Evolutionary conservation across 2,888 invertebrate species (phyloP), one percentile per base, ranked within the genome.

Genomic region (Glyphotaelius pellucidus): DNA sequence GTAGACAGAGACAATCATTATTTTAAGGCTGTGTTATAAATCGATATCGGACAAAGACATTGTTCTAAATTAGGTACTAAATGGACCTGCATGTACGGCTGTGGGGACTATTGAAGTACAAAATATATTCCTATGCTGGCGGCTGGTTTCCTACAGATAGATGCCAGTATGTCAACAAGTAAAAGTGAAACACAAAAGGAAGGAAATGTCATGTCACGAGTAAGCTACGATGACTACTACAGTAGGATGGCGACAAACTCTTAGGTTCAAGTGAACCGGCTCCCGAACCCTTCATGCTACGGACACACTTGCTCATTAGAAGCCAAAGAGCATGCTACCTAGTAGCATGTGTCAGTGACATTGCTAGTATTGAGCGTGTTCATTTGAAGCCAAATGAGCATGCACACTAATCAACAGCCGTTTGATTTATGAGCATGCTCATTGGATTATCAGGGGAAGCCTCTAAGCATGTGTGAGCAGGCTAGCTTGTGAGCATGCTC

Each of bases 21-120:
- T 31, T 31, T 15, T 19, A 42, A 38, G 30, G 42, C 89, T 25
- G 11, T 30, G 81, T 30, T 42, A 90, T 81, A 42, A 90, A 90
- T 90, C 90, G 90, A 90, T 90, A 90, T 90, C 31, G 31, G 90
- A 79, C 88, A 89, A 31, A 32, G 19, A 31, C 14, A 81, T 32
- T 81, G 25, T 67, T 25, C n/a, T 67, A 67, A 67, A 67, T 67
- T 25, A 12, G 42, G 12, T 42, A 67, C 25, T n/a, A 25, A 67
- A 67, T n/a, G 25, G 67, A 19, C 67, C 52, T 52, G 52, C 67
- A 25, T 25, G 67, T n/a, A 25, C 0, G 67, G 9, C 67, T 67
- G 67, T 67, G 25, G 7, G 25, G 25, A 67, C n/a, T 67, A 7
- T 25, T 5, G 4, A 67, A 52, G 67, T 19, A 67, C 19, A 67